Evolutionary conservation across 2,888 invertebrate species (phyloP).

Genomic region (Neoitamus cyanurus): DNA sequence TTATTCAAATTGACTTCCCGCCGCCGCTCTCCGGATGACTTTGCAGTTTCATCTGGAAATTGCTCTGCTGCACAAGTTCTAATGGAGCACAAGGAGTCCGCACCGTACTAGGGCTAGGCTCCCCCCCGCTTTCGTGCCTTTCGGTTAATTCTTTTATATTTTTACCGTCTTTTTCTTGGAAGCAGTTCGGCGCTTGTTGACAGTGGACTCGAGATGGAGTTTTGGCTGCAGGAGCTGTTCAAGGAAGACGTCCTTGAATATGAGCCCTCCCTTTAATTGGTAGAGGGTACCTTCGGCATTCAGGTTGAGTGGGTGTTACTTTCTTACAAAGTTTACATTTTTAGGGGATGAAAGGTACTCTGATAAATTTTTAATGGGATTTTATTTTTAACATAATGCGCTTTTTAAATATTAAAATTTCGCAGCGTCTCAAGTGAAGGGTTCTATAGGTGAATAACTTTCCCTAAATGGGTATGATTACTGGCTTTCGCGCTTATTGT

Average conservation of each 20-base stretch:
- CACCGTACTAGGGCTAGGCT: not conserved
- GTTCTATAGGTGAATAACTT: not conserved
- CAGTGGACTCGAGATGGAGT: not conserved
- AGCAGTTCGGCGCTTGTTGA: not conserved
- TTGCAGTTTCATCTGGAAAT: constrained; percentile 11
- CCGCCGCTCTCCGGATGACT: not conserved
- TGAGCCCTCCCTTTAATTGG: not conserved
- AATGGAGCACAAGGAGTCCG: not conserved
- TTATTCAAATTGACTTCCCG: constrained; percentile 42
- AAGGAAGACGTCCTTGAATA: not conserved
- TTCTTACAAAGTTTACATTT: not conserved
- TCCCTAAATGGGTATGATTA: not conserved
- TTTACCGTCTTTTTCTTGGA: not conserved
- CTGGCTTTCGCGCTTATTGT: no score
- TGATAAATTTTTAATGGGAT: not conserved
- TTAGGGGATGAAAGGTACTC: not conserved
- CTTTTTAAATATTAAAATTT: not conserved
- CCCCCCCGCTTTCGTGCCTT: not conserved
- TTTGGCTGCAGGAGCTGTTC: not conserved
- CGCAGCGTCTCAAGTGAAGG: not conserved
- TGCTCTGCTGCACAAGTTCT: not conserved
- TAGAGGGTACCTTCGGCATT: not conserved
- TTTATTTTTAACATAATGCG: not conserved
- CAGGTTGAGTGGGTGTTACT: not conserved
- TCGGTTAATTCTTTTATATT: not conserved